phyloP scores from a whole-genome alignment of 2,888 invertebrate genomes.

The Polyploca ridens region DNA sequence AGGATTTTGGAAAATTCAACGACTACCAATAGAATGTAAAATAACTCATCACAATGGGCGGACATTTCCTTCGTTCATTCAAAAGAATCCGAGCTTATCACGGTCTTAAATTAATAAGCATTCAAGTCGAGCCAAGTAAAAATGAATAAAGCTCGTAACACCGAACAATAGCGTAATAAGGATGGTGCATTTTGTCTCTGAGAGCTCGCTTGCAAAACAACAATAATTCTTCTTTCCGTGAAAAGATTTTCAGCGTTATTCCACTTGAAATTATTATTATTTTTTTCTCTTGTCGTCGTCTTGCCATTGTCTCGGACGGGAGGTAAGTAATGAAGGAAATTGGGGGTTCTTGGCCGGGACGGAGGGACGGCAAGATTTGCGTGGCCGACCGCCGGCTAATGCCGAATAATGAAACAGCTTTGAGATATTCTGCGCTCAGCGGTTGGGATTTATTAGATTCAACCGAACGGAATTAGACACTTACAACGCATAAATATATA shows the following conservation, averaged over 20 bases:
- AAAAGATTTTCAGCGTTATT: constrained; percentile 85
- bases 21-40: constrained; percentile 72
- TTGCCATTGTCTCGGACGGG: constrained; percentile 83
- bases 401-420: constrained; percentile 81
- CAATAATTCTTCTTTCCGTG: constrained; percentile 84
- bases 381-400: constrained; percentile 79
- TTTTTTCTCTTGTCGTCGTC: constrained; percentile 81
- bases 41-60: constrained; percentile 78
- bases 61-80: constrained; percentile 80
- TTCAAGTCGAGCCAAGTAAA: constrained; percentile 85
- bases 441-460: constrained; percentile 77
- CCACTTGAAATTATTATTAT: constrained; percentile 84
- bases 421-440: constrained; percentile 72
- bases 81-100: constrained; percentile 83
- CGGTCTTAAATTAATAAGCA: constrained; percentile 84
- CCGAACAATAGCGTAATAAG: constrained; percentile 83
- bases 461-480: constrained; percentile 71
- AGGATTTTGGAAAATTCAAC: constrained; percentile 40
- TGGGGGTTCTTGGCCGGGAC: constrained; percentile 74
- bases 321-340: constrained; percentile 85
- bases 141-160: constrained; percentile 84
- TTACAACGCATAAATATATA: constrained; percentile 47
- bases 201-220: constrained; percentile 84
- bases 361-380: constrained; percentile 79
- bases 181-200: constrained; percentile 84